Evolutionary conservation across 1,140 invertebrate species (phyloP).

Genomic region (Camponotus floridanus): DNA sequence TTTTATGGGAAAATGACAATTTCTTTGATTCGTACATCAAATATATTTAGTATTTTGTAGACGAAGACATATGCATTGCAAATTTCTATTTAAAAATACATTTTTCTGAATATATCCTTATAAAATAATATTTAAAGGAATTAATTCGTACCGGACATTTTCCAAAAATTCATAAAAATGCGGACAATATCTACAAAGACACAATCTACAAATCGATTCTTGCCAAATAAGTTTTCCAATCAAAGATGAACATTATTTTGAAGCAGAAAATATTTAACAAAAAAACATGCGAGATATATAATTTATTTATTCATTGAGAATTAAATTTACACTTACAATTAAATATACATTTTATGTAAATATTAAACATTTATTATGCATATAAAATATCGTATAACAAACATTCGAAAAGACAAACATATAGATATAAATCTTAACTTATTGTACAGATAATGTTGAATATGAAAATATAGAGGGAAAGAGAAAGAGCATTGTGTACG

Average conservation of each 20-base stretch:
- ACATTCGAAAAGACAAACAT: neutral
- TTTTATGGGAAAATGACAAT: conserved; percentile 43
- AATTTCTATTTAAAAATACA: neutral
- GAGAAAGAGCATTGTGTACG: neutral
- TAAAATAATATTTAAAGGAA: neutral
- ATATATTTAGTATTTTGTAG: conserved; percentile 19
- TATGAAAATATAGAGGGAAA: neutral
- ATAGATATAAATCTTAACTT: neutral
- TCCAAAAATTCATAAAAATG: neutral
- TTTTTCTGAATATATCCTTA: neutral
- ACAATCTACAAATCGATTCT: neutral
- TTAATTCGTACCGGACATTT: neutral
- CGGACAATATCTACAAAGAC: neutral
- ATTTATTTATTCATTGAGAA: neutral
- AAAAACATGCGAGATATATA: neutral
- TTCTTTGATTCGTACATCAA: conserved; percentile 10
- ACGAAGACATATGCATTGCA: neutral
- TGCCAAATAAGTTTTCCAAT: neutral
- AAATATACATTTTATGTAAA: neutral
- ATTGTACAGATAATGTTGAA: conserved; percentile 6
- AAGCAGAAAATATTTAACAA: neutral
- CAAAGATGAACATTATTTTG: neutral
- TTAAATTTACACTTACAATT: neutral
- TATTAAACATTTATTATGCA: neutral
- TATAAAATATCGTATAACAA: neutral